Conservation (phyloP, 2,888 invertebrate genomes). For the Mythimna lalbum region DNA sequence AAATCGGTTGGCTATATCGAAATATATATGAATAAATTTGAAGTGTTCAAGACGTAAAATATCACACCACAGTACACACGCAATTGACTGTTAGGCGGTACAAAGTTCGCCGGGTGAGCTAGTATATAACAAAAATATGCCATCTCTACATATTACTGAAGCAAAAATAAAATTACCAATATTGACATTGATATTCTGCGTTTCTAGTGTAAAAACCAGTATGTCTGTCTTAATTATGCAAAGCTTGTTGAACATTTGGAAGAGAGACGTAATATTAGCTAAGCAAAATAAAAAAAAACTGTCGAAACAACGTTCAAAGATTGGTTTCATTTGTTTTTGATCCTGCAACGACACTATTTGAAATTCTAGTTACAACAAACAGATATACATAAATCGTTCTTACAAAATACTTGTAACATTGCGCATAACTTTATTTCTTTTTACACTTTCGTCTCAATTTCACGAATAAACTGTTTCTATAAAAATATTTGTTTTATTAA, state of each 20-base stretch:
- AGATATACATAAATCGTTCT: slow-evolving; percentile 16
- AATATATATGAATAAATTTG: too few species aligned
- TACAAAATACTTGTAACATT: slow-evolving; percentile 32
- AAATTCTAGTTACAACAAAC: slow-evolving; percentile 23
- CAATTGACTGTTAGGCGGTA: too few species aligned
- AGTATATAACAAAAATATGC: too few species aligned
- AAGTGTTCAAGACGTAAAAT: too few species aligned
- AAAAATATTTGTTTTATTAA: slow-evolving; percentile 39
- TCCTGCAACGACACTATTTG: slow-evolving; percentile 6
- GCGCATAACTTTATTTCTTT: slow-evolving; percentile 15
- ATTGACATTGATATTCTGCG: too few species aligned
- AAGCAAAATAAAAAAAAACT: slow-evolving; percentile 7
- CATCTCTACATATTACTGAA: too few species aligned
- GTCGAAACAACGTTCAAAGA: not conserved
- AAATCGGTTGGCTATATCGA: too few species aligned
- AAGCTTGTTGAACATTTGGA: not conserved
- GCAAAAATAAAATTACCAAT: too few species aligned
- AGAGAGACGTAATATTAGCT: not conserved
- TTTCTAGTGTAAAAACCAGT: not conserved
- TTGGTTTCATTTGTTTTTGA: not conserved
- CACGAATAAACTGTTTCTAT: slow-evolving; percentile 24
- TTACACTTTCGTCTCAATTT: slow-evolving; percentile 43
- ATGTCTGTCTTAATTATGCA: not conserved
- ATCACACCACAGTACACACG: too few species aligned
- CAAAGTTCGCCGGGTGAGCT: too few species aligned